Evolutionary conservation across 2,113 vertebrate species (phyloP), one percentile per base, ranked within the genome.

Genomic region (Nothoprocta perdicaria): DNA sequence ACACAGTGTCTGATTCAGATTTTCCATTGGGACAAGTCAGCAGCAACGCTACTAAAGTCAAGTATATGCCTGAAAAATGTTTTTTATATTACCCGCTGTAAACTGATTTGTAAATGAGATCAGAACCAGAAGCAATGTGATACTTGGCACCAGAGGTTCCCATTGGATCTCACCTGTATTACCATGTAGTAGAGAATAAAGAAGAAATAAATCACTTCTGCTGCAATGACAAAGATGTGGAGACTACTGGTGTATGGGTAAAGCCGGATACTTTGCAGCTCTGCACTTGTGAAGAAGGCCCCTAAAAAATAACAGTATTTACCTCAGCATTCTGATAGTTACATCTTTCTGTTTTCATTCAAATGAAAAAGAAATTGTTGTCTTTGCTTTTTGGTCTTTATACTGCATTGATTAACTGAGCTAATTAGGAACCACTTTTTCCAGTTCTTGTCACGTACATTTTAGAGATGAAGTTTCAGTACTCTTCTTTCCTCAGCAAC

Each of bases 111-210:
- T 31, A 24, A 63, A 22, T 61, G 66, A 72, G 84, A 84, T 71
- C 13, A 84, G 65, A 75, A 66, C 14, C 43, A 79, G 69, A 41
- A 67, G 60, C 22, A 61, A 81, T 41, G n/a, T 9, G 18, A 66
- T 46, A 27, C 45, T 63, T 73, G 33, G 74, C 57, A 94, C 46
- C 22, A 2, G 8, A 46, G 19, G 23, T n/a, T 62, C 62, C 41
- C 73, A 0, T 9, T n/a, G 10, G 31, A 5, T 46, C 97, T 98
- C 87, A 99, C 99, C 98, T 99, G 99, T 35, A 98, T 87, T 85
- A 96, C 95, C 99, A 99, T 99, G 95, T 99, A 99, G 96, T 99
- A 98, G 69, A 98, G 62, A 80, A 99, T 97, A 52, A 99, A 99
- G 83, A 99, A 96, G 95, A 99, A 98, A 96, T 99, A 99, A 76